A percentile compares a stretch with the other conserved stretches of the same genome.
These are phyloP conservation scores for Gryon sp. DNA, from an alignment of 1,140 invertebrate genomes.

Conservation along the genomic window DNA sequence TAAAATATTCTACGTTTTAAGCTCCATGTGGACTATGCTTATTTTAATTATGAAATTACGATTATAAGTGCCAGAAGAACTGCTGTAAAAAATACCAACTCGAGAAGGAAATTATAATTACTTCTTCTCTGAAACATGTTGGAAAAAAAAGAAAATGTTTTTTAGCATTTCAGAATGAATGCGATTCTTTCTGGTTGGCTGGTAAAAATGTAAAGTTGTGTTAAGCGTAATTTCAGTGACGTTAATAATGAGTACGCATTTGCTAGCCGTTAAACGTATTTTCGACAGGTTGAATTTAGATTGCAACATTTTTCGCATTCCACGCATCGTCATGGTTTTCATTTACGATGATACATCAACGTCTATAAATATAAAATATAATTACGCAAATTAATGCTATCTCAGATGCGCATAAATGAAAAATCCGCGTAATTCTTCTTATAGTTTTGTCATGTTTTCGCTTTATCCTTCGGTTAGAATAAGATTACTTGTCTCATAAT, in stretches of 20 bases:
- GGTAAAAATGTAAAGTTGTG: constrained; percentile 7
- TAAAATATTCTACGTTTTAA: constrained; percentile 34
- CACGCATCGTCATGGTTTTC: constrained; percentile 18
- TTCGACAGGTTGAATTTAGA: constrained; percentile 33
- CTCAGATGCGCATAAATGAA: constrained; percentile 31
- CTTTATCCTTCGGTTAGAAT: not conserved
- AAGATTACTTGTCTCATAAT: not conserved
- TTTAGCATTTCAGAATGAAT: constrained; percentile 15
- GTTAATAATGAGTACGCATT: constrained; percentile 22
- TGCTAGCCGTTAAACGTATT: constrained; percentile 8
- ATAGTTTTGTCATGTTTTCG: not conserved
- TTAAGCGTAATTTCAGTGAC: constrained; percentile 15
- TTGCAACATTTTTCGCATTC: constrained; percentile 33
- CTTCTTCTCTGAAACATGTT: constrained; percentile 14
- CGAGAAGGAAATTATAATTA: constrained; percentile 39
- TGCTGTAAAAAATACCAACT: constrained; percentile 31
- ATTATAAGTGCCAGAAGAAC: constrained; percentile 14
- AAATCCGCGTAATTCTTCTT: constrained; percentile 11
- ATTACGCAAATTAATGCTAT: constrained; percentile 57
- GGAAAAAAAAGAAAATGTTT: constrained; percentile 24
- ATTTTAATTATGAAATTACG: constrained; percentile 50
- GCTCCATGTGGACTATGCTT: constrained; percentile 14
- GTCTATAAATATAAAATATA: constrained; percentile 50
- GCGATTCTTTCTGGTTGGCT: constrained; percentile 3
- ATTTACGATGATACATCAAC: constrained; percentile 27